Conservation (phyloP, 2,113 vertebrate genomes). For the Onychostoma macrolepis region DNA sequence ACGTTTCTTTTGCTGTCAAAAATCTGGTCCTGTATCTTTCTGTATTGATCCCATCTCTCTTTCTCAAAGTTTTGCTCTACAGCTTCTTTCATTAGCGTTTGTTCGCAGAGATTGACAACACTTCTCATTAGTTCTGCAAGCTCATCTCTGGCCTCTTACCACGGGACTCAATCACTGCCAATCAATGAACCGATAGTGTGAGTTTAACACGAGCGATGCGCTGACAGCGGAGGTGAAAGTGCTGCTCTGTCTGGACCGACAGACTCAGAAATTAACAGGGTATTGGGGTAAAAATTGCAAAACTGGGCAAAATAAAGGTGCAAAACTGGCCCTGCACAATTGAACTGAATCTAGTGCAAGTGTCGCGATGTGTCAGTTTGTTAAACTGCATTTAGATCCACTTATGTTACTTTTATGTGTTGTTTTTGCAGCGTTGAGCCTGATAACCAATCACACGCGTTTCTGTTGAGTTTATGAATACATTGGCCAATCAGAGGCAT, state of each 20-base stretch:
- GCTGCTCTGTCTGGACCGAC: not conserved
- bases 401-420: too few species aligned
- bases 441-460: too few species aligned
- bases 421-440: too few species aligned
- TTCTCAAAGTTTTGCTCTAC: not conserved
- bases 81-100: constrained; percentile 12
- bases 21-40: constrained; percentile 40
- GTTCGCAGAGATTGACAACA: constrained; percentile 31
- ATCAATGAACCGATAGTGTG: constrained; percentile 49
- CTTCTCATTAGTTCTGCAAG: not conserved
- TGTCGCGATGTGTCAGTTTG: too few species aligned
- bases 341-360: too few species aligned
- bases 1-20: not conserved
- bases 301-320: too few species aligned
- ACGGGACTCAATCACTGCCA: constrained; percentile 25
- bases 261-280: not conserved
- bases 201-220: constrained; percentile 17
- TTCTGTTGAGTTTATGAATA: too few species aligned
- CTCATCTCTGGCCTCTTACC: constrained; percentile 32
- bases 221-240: constrained; percentile 27
- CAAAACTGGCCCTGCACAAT: too few species aligned
- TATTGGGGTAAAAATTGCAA: too few species aligned
- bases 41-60: not conserved
- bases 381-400: too few species aligned
- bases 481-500: too few species aligned